phyloP scores from a whole-genome alignment of 2,113 vertebrate species.

The Ramphastos sulfuratus region DNA sequence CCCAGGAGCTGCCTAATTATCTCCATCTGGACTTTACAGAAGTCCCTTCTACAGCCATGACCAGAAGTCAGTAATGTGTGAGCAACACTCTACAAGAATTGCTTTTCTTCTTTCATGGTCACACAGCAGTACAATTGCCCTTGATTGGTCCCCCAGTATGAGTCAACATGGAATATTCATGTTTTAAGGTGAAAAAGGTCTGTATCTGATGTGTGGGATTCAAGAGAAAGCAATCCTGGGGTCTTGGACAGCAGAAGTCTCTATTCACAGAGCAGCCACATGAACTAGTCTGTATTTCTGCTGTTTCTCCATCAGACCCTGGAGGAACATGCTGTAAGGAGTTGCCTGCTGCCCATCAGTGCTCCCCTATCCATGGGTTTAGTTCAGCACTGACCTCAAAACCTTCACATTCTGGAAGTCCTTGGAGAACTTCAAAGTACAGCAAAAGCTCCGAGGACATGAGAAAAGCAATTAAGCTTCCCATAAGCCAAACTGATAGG shows the following conservation, averaged over 20 bases:
- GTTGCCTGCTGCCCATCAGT: neutral
- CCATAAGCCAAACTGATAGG: neutral
- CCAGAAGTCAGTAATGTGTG: neutral
- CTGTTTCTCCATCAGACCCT: neutral
- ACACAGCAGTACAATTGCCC: neutral
- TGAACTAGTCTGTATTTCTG: neutral
- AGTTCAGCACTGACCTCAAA: neutral
- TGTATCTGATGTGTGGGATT: neutral
- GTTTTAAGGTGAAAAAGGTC: neutral
- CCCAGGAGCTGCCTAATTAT: neutral
- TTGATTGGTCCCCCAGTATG: accelerated
- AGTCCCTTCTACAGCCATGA: neutral
- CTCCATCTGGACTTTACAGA: neutral
- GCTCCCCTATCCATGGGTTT: neutral
- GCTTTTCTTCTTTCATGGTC: neutral
- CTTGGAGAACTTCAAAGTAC: too few species aligned
- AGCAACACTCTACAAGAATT: neutral
- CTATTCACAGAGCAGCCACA: neutral
- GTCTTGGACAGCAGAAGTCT: neutral
- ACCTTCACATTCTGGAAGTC: neutral
- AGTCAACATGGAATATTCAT: neutral
- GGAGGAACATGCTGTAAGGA: neutral
- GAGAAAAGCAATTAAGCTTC: too few species aligned
- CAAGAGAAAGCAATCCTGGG: neutral
- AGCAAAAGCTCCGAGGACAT: too few species aligned